phyloP scores from a whole-genome alignment of 2,888 invertebrate genomes.

The Biston stratarius region DNA sequence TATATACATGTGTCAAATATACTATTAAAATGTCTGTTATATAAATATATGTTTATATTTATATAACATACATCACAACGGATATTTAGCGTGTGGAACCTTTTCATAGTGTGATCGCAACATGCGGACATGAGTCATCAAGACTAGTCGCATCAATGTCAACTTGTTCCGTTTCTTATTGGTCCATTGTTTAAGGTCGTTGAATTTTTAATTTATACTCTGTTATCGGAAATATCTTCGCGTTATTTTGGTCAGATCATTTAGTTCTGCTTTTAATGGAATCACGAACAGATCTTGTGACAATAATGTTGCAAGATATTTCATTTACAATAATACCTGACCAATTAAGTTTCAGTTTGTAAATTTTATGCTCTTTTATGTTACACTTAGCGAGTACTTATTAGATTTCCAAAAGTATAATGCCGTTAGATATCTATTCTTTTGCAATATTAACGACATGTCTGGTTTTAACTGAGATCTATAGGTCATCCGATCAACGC shows the following conservation, averaged over 20 bases:
- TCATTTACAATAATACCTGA: conserved; percentile 8
- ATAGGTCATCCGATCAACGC: conserved; percentile 63
- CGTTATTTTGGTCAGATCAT: conserved; percentile 33
- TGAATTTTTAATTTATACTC: conserved; percentile 31
- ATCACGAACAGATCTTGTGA: conserved; percentile 15
- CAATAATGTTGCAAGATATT: conserved; percentile 12
- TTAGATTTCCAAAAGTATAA: background rate
- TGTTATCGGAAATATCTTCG: conserved; percentile 33
- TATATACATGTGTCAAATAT: too few species aligned
- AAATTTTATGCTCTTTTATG: background rate
- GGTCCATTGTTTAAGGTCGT: conserved; percentile 46
- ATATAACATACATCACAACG: conserved; percentile 18
- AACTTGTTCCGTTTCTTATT: conserved; percentile 58
- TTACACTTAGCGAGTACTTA: background rate
- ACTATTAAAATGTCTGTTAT: too few species aligned
- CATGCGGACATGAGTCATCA: conserved; percentile 51
- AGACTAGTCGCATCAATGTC: conserved; percentile 59
- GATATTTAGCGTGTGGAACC: conserved; percentile 15
- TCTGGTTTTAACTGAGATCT: conserved; percentile 65
- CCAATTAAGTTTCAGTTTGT: conserved; percentile 5
- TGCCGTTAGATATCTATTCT: background rate
- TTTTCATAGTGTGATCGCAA: conserved; percentile 18
- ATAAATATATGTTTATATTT: too few species aligned
- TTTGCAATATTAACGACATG: conserved; percentile 14
- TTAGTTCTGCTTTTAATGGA: conserved; percentile 18